phyloP scores from a whole-genome alignment of 2,888 invertebrate genomes.

The Protonemura montana region DNA sequence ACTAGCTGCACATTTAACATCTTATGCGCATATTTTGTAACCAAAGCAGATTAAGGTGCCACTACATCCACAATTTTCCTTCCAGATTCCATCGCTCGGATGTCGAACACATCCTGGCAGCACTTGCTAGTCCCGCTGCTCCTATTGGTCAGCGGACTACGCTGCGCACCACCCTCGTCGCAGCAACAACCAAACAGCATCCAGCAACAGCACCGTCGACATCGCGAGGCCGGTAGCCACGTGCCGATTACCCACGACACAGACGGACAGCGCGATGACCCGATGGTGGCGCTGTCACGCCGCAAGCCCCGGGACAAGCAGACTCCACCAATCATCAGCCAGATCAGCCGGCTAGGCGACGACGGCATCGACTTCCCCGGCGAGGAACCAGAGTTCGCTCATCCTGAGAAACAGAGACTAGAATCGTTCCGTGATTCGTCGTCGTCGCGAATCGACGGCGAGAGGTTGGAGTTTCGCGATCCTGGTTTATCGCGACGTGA shows the following conservation, averaged over 20 bases:
- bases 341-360: neutral
- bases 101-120: constrained; percentile 27
- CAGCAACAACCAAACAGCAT: constrained; percentile 19
- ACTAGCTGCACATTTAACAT: too few relatives aligned
- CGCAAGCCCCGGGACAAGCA: neutral
- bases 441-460: neutral
- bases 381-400: too few relatives aligned
- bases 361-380: neutral
- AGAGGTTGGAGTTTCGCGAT: neutral
- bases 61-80: neutral
- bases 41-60: too few relatives aligned
- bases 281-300: neutral
- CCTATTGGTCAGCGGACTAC: constrained; percentile 40
- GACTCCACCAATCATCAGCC: neutral
- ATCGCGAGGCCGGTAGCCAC: constrained; percentile 13
- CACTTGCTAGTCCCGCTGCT: constrained; percentile 34
- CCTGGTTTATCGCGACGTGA: neutral
- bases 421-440: too few relatives aligned
- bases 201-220: constrained; percentile 26
- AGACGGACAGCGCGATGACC: neutral
- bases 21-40: too few relatives aligned
- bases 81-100: constrained; percentile 36
- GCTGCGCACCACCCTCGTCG: constrained; percentile 31
- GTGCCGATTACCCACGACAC: constrained; percentile 16
- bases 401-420: too few relatives aligned